Conservation (phyloP, 2,113 vertebrate species). For the Tyrannus savana region DNA sequence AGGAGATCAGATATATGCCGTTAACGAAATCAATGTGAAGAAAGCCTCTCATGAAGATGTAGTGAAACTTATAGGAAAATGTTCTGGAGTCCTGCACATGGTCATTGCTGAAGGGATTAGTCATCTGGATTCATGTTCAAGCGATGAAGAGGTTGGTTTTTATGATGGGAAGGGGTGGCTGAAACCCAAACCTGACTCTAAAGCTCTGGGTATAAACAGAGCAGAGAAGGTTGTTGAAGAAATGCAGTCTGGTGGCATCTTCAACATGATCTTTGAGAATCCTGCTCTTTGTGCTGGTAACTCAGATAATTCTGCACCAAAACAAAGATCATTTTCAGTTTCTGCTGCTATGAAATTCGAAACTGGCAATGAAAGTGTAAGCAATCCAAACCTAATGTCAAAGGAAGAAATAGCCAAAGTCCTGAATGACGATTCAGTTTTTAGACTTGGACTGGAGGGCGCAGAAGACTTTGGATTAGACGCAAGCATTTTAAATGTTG, state of each 20-base stretch:
- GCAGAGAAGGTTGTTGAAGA: constrained; percentile 95
- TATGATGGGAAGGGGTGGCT: constrained; percentile 85
- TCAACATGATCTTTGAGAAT: constrained; percentile 96
- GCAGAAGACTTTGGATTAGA: constrained; percentile 81
- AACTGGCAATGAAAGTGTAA: constrained; percentile 47
- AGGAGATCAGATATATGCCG: constrained; percentile 89
- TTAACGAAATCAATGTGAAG: constrained; percentile 94
- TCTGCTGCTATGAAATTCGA: constrained; percentile 76
- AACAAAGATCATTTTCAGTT: constrained; percentile 80
- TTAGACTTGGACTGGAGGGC: constrained; percentile 75
- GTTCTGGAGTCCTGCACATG: constrained; percentile 89
- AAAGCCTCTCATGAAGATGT: constrained; percentile 97
- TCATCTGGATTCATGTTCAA: constrained; percentile 88
- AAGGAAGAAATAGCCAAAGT: constrained; percentile 83
- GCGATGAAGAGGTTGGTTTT: constrained; percentile 88
- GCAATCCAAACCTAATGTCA: constrained; percentile 77
- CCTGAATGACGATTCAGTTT: constrained; percentile 81
- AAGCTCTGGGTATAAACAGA: constrained; percentile 91
- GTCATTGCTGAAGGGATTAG: constrained; percentile 83
- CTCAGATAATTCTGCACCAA: constrained; percentile 72
- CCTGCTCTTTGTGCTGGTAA: constrained; percentile 81
- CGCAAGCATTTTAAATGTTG: constrained; percentile 91
- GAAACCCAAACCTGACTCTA: constrained; percentile 88
- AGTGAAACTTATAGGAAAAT: constrained; percentile 94
- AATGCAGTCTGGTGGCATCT: constrained; percentile 94